Base-by-base conservation (phyloP, 2,888 invertebrate genomes). In the Morpho achilles region DNA sequence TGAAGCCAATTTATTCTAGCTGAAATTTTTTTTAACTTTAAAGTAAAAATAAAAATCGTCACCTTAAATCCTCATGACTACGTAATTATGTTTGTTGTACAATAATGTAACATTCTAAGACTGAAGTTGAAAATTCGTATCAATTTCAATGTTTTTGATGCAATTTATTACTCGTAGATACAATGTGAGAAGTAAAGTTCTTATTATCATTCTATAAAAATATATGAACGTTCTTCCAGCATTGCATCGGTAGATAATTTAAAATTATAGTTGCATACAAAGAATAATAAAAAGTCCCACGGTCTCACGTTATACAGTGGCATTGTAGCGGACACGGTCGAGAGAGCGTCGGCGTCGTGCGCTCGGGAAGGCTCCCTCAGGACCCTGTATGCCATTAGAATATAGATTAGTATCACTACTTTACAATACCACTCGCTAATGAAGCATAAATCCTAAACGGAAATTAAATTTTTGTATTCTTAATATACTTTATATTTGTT, bases 311-410 rank as follows among this genome's bases (percentile, higher is more conserved):
- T 77, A 77, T 82, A 81, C 82, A 76, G 77, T 76, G 76, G 81
- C 78, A 84, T 85, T 87, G 84, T 87, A 73, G 79, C 77, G 76
- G 87, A 75, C 82, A 85, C 79, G 88, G 72, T 77, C 69, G 75
- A 77, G 70, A 67, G 80, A 68, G 62, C 68, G 42, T 47, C 47
- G 44, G 42, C 47, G 66, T 68, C 75, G 79, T 72, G 74, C 72
- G 71, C 72, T 71, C 80, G 76, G 82, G 79, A 82, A 76, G 76
- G 69, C 75, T 77, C 84, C 82, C 82, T 76, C 76, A 73, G 84
- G 81, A 82, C 74, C 66, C 71, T 69, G 71, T 70, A 75, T 74
- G 75, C 78, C 74, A 84, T 80, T 77, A 78, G 84, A 87, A 87
- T 87, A 79, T 79, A 82, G 80, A 87, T 88, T 83, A 77, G 69